These are phyloP conservation scores for Anoplophora glabripennis DNA, from an alignment of 1,140 invertebrate genomes.

Conservation along the genomic window DNA sequence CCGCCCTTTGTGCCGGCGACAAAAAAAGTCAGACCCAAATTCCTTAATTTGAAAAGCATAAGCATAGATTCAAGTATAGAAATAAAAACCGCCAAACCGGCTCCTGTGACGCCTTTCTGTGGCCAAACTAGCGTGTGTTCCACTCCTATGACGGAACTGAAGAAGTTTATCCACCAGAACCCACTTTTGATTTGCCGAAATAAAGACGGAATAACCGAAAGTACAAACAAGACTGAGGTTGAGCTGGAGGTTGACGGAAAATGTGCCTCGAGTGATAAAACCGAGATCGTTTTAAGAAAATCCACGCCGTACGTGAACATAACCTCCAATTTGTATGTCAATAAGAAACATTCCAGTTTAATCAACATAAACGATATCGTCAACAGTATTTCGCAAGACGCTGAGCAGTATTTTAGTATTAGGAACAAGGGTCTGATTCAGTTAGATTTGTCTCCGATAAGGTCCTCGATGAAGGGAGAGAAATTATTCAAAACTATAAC, in stretches of 20 bases:
- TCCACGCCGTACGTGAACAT: too few relatives aligned
- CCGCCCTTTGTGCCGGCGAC: slow-evolving; percentile 18
- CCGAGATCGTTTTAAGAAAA: too few relatives aligned
- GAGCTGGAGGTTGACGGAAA: not conserved
- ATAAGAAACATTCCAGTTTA: slow-evolving; percentile 8
- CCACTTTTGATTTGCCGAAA: slow-evolving; percentile 66
- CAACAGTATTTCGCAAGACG: slow-evolving; percentile 10
- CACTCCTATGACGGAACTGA: slow-evolving; percentile 68
- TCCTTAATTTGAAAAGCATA: slow-evolving; percentile 49
- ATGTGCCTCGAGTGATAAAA: not conserved
- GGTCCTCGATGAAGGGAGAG: slow-evolving; percentile 21
- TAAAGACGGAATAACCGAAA: not conserved
- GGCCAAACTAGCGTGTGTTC: slow-evolving; percentile 69
- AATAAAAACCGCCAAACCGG: slow-evolving; percentile 9
- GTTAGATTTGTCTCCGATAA: not conserved
- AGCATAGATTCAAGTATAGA: slow-evolving; percentile 17
- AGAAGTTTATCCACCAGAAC: slow-evolving; percentile 64
- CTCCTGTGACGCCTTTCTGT: slow-evolving; percentile 49
- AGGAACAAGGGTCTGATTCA: slow-evolving; percentile 3
- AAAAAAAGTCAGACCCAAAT: slow-evolving; percentile 47
- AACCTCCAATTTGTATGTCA: not conserved
- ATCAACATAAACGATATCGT: slow-evolving; percentile 3
- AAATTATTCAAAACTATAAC: slow-evolving; percentile 64
- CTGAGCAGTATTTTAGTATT: not conserved
- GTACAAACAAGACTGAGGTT: not conserved